Evolutionary conservation across 1,140 invertebrate genomes (phyloP).

Genomic region (Archivesica marissinica): DNA sequence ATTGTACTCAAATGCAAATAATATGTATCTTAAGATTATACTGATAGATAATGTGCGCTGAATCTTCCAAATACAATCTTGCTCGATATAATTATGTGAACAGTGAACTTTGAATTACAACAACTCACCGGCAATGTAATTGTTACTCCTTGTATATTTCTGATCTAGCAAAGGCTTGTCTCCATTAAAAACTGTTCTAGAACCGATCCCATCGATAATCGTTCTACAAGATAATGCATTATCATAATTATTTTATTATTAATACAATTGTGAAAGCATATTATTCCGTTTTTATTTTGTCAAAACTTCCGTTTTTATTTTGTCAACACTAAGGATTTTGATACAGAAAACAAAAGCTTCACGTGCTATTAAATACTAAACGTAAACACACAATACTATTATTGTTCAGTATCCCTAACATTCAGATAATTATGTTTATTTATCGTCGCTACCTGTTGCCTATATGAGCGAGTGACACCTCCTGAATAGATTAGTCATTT

Average conservation of each 20-base stretch:
- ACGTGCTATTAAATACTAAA: not conserved
- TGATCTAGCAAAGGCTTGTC: constrained; percentile 57
- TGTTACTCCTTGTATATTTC: constrained; percentile 62
- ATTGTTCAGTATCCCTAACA: not conserved
- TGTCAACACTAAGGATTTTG: no score
- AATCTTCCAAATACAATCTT: no score
- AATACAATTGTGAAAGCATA: not conserved
- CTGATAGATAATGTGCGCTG: no score
- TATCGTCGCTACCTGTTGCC: no score
- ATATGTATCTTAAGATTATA: no score
- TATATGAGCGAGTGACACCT: no score
- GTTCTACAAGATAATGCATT: constrained; percentile 54
- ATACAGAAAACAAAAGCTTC: not conserved
- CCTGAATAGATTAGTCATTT: no score
- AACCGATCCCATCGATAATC: constrained; percentile 64
- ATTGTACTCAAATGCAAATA: no score
- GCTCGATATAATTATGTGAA: no score
- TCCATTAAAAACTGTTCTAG: constrained; percentile 70
- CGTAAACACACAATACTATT: not conserved
- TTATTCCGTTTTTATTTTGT: not conserved
- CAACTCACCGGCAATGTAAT: constrained; percentile 63
- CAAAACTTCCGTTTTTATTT: no score
- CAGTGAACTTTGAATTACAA: no score
- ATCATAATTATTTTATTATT: not conserved
- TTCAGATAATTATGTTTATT: no score